Evolutionary conservation across 2,113 vertebrate genomes (phyloP), one percentile per base, ranked within the genome.

Genomic region (Sinosuthora webbiana): DNA sequence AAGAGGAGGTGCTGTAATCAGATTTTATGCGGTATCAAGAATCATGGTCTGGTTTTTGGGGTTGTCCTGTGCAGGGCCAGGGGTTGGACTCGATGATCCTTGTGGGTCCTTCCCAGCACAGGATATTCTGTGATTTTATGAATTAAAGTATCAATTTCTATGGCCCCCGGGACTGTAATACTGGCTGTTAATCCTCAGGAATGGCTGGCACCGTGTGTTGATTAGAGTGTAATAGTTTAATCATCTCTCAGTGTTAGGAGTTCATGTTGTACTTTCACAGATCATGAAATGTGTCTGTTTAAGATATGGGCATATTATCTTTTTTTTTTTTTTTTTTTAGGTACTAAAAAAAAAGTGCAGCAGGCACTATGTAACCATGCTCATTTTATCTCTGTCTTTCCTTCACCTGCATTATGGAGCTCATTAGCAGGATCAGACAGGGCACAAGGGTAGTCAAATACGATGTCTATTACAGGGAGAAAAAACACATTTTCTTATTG

Each of bases 241-340:
- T 94, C 91, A 93, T 82, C 68, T 92, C 83, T 70, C 79, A 50
- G 93, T 44, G 80, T 70, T 79, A 92, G 91, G 89, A 95, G 84
- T 83, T 94, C 84, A 6, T 95, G 89, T 89, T 87, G 89, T 77
- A 86, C 79, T 91, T 97, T 96, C 87, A 96, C 88, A 95, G 94
- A 95, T 95, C 95, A 96, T 93, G 94, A 97, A 96, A 95, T 95
- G 81, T 93, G 94, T 91, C 96, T 89, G 64, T 92, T 95, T 94
- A 97, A 97, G 93, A 94, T 96, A 97, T 25, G 92, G 70, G 44
- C 45, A 27, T 67, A 80, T 94, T 91, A 87, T 75, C 59, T 86
- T 67, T 18, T 37, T 13, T 41, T 6, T 67, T 11, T 28, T 15
- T 33, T 35, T 13, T 41, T 74, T 62, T 11, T 8, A 4, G 23